Evolutionary conservation across 2,113 vertebrate species (phyloP).

Genomic region (Oncorhynchus tshawytscha): DNA sequence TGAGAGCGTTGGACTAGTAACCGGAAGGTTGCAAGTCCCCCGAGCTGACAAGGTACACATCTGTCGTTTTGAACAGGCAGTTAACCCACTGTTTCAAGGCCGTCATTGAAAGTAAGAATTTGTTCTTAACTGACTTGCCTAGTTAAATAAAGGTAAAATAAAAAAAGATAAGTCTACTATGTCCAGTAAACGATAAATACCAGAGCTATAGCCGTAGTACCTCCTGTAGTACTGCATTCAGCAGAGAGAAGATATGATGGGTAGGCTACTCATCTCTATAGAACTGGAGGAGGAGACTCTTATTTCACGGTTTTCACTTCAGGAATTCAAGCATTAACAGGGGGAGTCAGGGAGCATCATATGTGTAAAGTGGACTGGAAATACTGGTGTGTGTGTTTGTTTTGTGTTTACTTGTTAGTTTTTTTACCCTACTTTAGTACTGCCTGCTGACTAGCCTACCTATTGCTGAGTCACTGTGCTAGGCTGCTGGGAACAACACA

Average conservation of each 20-base stretch:
- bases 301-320: constrained; percentile 41
- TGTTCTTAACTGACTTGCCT: too few species aligned
- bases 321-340: constrained; percentile 19
- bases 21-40: too few species aligned
- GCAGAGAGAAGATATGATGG: neutral
- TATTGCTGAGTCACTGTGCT: constrained; percentile 47
- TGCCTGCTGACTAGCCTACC: neutral
- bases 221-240: neutral
- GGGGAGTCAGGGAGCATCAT: neutral
- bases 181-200: neutral
- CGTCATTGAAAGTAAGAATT: too few species aligned
- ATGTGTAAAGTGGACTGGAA: constrained; percentile 36
- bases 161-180: neutral
- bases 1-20: too few species aligned
- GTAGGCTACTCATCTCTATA: neutral
- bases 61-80: too few species aligned
- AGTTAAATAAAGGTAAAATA: too few species aligned
- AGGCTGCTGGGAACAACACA: constrained; percentile 26
- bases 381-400: neutral
- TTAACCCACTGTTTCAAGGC: too few species aligned
- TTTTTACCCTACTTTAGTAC: constrained; percentile 1
- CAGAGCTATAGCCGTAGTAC: neutral
- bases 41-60: too few species aligned
- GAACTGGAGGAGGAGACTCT: constrained; percentile 36
- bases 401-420: constrained; percentile 22